phyloP scores from a whole-genome alignment of 2,113 vertebrate genomes.

The Hassar affinis region DNA sequence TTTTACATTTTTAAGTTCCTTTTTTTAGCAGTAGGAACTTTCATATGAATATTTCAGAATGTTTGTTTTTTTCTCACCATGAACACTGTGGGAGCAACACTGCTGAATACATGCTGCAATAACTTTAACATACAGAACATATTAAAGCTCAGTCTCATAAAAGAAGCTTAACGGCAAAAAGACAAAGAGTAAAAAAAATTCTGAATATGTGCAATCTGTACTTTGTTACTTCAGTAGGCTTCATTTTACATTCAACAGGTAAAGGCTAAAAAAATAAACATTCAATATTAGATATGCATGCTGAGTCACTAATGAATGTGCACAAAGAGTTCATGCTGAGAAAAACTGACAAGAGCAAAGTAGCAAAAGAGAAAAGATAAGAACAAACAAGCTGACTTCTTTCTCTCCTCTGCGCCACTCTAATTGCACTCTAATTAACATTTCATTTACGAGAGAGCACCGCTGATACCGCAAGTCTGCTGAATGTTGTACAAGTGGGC shows the following conservation, averaged over 20 bases:
- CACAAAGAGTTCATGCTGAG: not conserved
- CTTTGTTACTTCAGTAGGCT: not conserved
- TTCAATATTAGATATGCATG: not conserved
- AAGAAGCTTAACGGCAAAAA: not conserved
- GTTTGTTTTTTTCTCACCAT: not conserved
- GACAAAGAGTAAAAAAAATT: not conserved
- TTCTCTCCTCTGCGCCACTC: conserved; percentile 47
- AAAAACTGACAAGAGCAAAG: conserved; percentile 7
- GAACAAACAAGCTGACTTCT: conserved; percentile 31
- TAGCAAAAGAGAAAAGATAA: conserved; percentile 10
- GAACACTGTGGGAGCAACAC: not conserved
- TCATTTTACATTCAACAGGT: not conserved
- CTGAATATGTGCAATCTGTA: not conserved
- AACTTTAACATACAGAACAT: not conserved
- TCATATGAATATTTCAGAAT: not conserved
- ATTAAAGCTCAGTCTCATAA: not conserved
- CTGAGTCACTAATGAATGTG: conserved; percentile 13
- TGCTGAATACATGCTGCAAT: not conserved
- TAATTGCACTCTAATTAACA: conserved; percentile 76
- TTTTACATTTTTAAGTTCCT: not conserved
- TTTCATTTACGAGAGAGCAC: conserved; percentile 63
- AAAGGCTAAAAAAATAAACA: not conserved
- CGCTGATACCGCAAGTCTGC: conserved; percentile 52
- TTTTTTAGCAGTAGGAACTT: not conserved
- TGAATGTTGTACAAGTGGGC: conserved; percentile 71